These are phyloP conservation scores for Tympanuchus pallidicinctus DNA, from an alignment of 2,113 vertebrate species.

Conservation along the genomic window DNA sequence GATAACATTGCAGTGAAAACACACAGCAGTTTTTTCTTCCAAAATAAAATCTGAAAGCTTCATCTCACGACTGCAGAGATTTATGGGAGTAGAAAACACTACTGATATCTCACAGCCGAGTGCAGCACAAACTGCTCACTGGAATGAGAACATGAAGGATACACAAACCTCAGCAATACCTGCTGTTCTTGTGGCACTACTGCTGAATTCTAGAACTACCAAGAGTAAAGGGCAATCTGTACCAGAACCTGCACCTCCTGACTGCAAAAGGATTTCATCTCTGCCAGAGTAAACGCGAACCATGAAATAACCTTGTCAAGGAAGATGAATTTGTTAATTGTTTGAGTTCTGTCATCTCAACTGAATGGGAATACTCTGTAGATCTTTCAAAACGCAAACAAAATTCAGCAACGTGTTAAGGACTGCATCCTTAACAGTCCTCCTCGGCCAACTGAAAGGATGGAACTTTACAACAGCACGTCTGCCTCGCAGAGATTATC, in stretches of 20 bases:
- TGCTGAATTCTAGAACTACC: neutral
- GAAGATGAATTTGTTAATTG: slow-evolving; percentile 26
- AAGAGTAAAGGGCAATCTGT: neutral
- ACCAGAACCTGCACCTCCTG: neutral
- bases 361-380: neutral
- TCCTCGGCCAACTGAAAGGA: neutral
- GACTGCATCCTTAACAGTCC: neutral
- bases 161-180: neutral
- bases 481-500: neutral
- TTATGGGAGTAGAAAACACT: neutral
- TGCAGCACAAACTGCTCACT: neutral
- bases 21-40: neutral
- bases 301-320: neutral
- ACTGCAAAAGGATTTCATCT: neutral
- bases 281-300: neutral
- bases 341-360: neutral
- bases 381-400: neutral
- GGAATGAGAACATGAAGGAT: neutral
- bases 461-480: neutral
- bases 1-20: neutral
- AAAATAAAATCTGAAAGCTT: neutral
- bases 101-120: neutral
- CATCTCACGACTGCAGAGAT: neutral
- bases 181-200: neutral
- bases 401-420: neutral